Evolutionary conservation across 2,113 vertebrate species (phyloP).

Genomic region (Cryptomyrus ogoouensis): DNA sequence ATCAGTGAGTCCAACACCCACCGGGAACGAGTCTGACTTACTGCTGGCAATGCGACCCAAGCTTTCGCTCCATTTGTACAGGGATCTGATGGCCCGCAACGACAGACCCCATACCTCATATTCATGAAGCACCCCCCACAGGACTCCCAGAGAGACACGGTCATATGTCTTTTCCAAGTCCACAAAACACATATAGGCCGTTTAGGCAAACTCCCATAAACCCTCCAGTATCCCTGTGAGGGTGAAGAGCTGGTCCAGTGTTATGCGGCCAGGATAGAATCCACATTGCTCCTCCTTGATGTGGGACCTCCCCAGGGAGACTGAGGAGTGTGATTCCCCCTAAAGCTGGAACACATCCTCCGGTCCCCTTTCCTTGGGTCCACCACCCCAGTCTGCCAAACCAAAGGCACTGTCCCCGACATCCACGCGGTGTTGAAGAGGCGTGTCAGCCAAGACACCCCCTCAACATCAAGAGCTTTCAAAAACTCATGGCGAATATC

Average conservation of each 20-base stretch:
- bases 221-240: no score
- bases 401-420: not conserved
- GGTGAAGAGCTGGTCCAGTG: no score
- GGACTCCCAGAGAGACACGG: no score
- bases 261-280: no score
- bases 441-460: not conserved
- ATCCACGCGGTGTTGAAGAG: not conserved
- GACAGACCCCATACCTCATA: not conserved
- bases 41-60: not conserved
- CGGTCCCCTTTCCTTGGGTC: not conserved
- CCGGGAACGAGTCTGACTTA: not conserved
- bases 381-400: not conserved
- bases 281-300: no score
- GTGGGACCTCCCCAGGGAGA: no score
- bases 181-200: no score
- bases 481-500: not conserved
- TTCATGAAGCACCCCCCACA: not conserved
- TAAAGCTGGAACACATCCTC: not conserved
- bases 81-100: not conserved
- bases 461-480: not conserved
- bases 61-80: not conserved
- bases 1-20: not conserved
- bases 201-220: no score
- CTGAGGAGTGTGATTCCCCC: no score
- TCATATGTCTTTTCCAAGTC: no score